Conservation (phyloP, 2,113 vertebrate species). For the Neogale vison region DNA sequence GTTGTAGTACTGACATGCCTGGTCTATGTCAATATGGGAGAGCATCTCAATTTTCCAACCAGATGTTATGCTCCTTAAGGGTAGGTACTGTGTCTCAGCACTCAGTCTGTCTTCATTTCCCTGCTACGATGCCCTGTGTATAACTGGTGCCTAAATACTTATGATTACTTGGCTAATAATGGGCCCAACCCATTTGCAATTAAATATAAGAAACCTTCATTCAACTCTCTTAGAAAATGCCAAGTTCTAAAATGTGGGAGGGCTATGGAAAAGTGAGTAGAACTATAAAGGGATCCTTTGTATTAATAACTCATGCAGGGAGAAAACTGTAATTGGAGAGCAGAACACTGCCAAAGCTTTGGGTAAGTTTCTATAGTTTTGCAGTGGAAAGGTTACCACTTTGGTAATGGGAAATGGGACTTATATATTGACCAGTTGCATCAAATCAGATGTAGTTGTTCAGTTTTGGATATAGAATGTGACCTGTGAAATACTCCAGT, state of each 20-base stretch:
- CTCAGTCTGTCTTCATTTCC: not conserved
- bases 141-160: too few species aligned
- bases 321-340: not conserved
- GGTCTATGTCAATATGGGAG: not conserved
- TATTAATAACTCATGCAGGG: not conserved
- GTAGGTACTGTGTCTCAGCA: not conserved
- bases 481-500: not conserved
- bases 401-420: not conserved
- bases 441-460: not conserved
- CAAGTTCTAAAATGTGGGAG: not conserved
- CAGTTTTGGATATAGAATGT: not conserved
- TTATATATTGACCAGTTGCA: not conserved
- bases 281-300: not conserved
- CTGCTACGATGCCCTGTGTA: not conserved
- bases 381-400: not conserved
- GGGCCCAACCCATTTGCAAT: not conserved
- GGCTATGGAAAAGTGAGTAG: not conserved
- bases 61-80: not conserved
- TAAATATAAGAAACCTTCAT: not conserved
- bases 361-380: not conserved
- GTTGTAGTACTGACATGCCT: too few species aligned
- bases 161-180: not conserved
- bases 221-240: not conserved
- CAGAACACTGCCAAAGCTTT: not conserved
- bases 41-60: not conserved